phyloP scores from a whole-genome alignment of 1,140 invertebrate species.

The Drosophila ironensis region DNA sequence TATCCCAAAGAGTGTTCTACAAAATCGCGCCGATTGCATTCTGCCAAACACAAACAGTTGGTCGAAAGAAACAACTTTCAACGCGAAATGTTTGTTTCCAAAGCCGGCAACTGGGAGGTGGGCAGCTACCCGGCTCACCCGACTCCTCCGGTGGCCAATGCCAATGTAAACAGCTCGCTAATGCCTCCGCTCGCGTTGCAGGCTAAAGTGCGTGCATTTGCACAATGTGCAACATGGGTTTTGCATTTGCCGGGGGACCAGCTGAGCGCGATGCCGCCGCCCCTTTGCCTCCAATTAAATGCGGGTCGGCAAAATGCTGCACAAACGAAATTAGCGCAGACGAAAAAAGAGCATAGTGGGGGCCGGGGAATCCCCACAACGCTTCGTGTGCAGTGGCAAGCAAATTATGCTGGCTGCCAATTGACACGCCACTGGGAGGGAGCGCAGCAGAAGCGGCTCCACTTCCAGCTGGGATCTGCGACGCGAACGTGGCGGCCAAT shows the following conservation, averaged over 20 bases:
- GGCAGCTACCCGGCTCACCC: no score
- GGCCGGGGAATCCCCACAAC: constrained; percentile 29
- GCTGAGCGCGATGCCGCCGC: neutral
- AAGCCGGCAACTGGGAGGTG: neutral
- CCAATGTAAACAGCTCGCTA: constrained; percentile 52
- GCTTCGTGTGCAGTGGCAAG: constrained; percentile 63
- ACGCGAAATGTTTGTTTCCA: no score
- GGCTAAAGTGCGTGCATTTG: constrained; percentile 64
- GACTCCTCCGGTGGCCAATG: constrained; percentile 17
- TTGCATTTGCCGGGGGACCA: constrained; percentile 57
- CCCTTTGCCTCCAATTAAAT: no score
- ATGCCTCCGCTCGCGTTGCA: constrained; percentile 27
- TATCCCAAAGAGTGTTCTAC: no score
- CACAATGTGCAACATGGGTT: constrained; percentile 64
- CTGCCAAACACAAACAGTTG: no score
- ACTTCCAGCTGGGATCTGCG: constrained; percentile 22
- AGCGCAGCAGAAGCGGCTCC: constrained; percentile 10
- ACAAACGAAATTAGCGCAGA: constrained; percentile 60
- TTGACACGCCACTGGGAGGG: constrained; percentile 70
- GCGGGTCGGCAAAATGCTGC: constrained; percentile 66
- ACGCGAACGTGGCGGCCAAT: constrained; percentile 61
- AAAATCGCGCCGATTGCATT: no score
- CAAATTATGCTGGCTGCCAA: constrained; percentile 68
- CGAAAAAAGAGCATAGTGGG: constrained; percentile 6
- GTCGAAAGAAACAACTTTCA: no score